These are phyloP conservation scores for Petrolisthes cinctipes DNA, from an alignment of 2,888 invertebrate species.

Conservation along the genomic window DNA sequence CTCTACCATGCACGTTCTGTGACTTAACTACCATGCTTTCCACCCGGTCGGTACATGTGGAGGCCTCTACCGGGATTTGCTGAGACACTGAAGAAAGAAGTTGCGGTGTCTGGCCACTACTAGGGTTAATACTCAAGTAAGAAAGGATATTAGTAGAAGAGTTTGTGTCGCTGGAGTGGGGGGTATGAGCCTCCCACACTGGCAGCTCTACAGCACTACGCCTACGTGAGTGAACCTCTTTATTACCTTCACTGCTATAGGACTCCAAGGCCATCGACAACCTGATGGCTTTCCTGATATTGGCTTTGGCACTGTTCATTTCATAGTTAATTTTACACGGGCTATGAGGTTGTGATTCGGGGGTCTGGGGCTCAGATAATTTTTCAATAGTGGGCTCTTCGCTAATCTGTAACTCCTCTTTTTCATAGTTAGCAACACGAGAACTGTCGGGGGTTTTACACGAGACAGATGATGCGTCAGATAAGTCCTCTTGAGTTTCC, in stretches of 20 bases:
- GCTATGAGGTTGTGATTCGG: slow-evolving; percentile 10
- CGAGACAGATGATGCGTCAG: slow-evolving; percentile 12
- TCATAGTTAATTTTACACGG: slow-evolving; percentile 26
- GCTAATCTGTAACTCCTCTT: slow-evolving; percentile 34
- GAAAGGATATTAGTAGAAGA: slow-evolving; percentile 49
- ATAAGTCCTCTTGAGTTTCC: slow-evolving; percentile 29
- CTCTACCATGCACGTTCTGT: slow-evolving; percentile 49
- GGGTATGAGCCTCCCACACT: slow-evolving; percentile 32
- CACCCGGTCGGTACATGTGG: slow-evolving; percentile 60
- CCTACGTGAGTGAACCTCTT: slow-evolving; percentile 55
- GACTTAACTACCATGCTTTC: slow-evolving; percentile 61
- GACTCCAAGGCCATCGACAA: slow-evolving; percentile 63
- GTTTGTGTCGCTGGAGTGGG: slow-evolving; percentile 31
- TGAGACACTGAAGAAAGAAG: slow-evolving; percentile 17
- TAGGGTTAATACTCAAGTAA: slow-evolving; percentile 43
- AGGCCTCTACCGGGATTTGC: slow-evolving; percentile 31
- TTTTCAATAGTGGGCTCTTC: slow-evolving; percentile 44
- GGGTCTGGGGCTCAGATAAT: slow-evolving; percentile 32
- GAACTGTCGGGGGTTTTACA: slow-evolving; percentile 13
- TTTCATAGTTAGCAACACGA: slow-evolving; percentile 17
- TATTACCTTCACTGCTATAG: slow-evolving; percentile 65
- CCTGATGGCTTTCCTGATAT: slow-evolving; percentile 63
- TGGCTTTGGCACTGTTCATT: slow-evolving; percentile 59
- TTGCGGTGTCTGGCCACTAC: slow-evolving; percentile 4
- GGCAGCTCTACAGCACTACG: slow-evolving; percentile 60